A percentile compares a stretch with the other conserved stretches of the same genome.
Conservation (phyloP, 92 coral and sea anemone species). For the Galaxea fascicularis region DNA sequence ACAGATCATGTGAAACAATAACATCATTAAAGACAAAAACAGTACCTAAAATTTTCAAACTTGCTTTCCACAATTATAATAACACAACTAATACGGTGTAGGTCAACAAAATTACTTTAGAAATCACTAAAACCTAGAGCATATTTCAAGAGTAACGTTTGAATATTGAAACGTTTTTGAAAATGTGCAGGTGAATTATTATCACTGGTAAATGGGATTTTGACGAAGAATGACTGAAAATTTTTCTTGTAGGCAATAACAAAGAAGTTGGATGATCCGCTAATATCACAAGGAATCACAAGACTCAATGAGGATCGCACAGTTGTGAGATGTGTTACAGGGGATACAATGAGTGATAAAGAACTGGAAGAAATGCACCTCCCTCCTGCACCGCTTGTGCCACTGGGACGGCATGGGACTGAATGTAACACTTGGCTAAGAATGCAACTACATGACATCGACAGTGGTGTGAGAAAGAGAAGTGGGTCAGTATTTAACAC, state of each 20-base stretch:
- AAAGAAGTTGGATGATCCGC: constrained; percentile 79
- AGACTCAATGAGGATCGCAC: constrained; percentile 86
- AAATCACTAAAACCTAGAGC: no score
- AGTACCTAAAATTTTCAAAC: no score
- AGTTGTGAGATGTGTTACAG: constrained; percentile 83
- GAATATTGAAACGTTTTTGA: no score
- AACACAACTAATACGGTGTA: no score
- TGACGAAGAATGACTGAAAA: background rate
- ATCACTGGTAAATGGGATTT: background rate
- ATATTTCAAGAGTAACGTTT: no score
- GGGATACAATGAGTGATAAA: constrained; percentile 68
- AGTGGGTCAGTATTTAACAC: constrained; percentile 79
- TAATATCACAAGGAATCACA: constrained; percentile 80
- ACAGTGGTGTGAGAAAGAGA: constrained; percentile 86
- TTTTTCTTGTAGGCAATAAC: constrained; percentile 73
- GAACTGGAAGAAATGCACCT: constrained; percentile 76
- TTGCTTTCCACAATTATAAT: no score
- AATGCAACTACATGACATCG: constrained; percentile 94
- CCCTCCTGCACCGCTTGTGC: constrained; percentile 93
- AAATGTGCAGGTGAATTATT: no score
- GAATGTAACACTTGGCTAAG: constrained; percentile 92
- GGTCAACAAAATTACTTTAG: no score
- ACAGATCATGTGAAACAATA: background rate
- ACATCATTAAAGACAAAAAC: background rate
- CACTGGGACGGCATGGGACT: constrained; percentile 94